phyloP scores from a whole-genome alignment of 2,113 vertebrate genomes.

The Copsychus sechellarum region DNA sequence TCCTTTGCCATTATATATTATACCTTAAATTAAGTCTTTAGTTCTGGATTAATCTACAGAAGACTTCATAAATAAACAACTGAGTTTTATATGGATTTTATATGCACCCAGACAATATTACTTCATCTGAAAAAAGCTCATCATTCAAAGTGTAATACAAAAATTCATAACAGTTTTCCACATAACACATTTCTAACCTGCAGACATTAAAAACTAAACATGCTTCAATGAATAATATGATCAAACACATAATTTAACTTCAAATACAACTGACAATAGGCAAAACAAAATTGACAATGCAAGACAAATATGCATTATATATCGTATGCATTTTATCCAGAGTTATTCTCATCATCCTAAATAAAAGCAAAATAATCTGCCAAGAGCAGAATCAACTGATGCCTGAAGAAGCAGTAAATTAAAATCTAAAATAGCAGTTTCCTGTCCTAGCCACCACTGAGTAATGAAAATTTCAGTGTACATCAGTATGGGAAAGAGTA shows the following conservation, averaged over 20 bases:
- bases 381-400: background rate
- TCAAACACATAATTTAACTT: slow-evolving; percentile 58
- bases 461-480: background rate
- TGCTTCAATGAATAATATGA: slow-evolving; percentile 32
- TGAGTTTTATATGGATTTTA: background rate
- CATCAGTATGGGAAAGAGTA: background rate
- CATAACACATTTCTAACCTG: background rate
- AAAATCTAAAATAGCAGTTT: background rate
- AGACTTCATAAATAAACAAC: background rate
- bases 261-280: slow-evolving; percentile 4
- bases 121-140: slow-evolving; percentile 1
- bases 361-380: background rate
- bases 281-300: slow-evolving; percentile 31
- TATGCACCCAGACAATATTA: background rate
- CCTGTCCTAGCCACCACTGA: background rate
- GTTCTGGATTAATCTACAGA: background rate
- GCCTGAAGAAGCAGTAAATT: background rate
- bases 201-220: slow-evolving; percentile 3
- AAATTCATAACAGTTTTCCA: slow-evolving; percentile 20
- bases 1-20: background rate
- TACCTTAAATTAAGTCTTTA: background rate
- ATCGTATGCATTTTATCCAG: background rate
- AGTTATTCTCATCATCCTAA: background rate
- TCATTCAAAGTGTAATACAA: background rate
- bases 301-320: background rate